These are phyloP conservation scores for Leptopilina boulardi DNA, from an alignment of 1,140 invertebrate species.

Conservation along the genomic window DNA sequence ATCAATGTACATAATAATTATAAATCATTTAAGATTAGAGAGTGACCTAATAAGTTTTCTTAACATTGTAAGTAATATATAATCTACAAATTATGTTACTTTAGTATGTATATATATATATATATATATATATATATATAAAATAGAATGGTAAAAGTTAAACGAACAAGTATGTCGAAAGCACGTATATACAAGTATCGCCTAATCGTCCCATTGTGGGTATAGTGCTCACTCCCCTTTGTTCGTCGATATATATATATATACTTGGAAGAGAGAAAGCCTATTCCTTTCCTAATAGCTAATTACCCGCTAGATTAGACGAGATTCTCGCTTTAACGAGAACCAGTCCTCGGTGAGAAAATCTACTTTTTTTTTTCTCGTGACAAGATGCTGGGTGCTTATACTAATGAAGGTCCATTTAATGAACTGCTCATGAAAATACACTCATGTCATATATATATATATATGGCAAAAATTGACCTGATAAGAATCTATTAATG, in stretches of 20 bases:
- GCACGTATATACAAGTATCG: slow-evolving; percentile 56
- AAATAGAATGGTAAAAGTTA: background rate
- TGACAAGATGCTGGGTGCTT: background rate
- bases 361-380: background rate
- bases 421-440: slow-evolving; percentile 18
- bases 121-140: too few species aligned
- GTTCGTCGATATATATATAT: slow-evolving; percentile 36
- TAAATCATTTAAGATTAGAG: too few species aligned
- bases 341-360: slow-evolving; percentile 2
- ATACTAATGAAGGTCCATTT: background rate
- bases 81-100: too few species aligned
- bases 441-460: background rate
- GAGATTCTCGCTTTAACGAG: slow-evolving; percentile 13
- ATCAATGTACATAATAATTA: too few species aligned
- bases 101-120: too few species aligned
- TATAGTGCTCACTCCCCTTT: slow-evolving; percentile 49
- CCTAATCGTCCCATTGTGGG: slow-evolving; percentile 57
- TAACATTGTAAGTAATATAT: too few species aligned
- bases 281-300: slow-evolving; percentile 38
- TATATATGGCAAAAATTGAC: background rate
- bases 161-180: slow-evolving; percentile 47
- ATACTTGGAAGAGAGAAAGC: slow-evolving; percentile 48
- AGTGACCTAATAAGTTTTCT: too few species aligned
- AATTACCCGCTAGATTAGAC: slow-evolving; percentile 22
- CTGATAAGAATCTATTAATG: background rate